Evolutionary conservation across 2,888 invertebrate species (phyloP).

Genomic region (Biston stratarius): DNA sequence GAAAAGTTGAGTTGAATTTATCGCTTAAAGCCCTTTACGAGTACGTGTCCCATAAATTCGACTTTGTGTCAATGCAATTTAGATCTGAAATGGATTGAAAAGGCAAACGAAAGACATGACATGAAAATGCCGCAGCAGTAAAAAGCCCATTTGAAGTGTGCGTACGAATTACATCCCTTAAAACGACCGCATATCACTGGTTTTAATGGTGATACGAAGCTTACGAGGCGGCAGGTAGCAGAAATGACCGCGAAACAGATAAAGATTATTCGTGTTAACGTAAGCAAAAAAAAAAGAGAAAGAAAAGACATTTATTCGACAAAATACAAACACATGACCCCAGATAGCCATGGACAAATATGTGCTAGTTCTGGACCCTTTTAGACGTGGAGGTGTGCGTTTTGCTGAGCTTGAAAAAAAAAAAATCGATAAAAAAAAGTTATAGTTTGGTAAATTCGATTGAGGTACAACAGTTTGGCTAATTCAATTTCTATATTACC

Average conservation of each 20-base stretch:
- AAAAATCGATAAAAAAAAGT: no score
- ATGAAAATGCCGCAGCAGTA: constrained; percentile 52
- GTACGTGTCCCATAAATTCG: constrained; percentile 8
- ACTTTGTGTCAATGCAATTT: constrained; percentile 27
- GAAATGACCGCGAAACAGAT: constrained; percentile 14
- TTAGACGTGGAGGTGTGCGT: no score
- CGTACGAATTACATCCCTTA: constrained; percentile 37
- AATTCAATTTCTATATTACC: no score
- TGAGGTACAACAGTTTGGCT: no score
- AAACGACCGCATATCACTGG: constrained; percentile 49
- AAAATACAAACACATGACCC: no score
- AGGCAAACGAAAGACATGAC: constrained; percentile 24
- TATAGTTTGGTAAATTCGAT: no score
- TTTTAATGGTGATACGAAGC: constrained; percentile 38
- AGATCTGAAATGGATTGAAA: constrained; percentile 27
- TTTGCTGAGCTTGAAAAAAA: no score
- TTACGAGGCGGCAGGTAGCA: neutral
- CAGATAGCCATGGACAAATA: no score
- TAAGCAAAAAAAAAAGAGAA: no score
- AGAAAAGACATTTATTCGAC: neutral
- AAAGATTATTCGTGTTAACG: neutral
- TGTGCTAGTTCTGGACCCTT: no score
- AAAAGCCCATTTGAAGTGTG: constrained; percentile 50
- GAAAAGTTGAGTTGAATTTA: constrained; percentile 36
- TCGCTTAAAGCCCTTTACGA: constrained; percentile 22